Conservation (phyloP, 2,888 invertebrate species). For the Enchytraeus crypticus region DNA sequence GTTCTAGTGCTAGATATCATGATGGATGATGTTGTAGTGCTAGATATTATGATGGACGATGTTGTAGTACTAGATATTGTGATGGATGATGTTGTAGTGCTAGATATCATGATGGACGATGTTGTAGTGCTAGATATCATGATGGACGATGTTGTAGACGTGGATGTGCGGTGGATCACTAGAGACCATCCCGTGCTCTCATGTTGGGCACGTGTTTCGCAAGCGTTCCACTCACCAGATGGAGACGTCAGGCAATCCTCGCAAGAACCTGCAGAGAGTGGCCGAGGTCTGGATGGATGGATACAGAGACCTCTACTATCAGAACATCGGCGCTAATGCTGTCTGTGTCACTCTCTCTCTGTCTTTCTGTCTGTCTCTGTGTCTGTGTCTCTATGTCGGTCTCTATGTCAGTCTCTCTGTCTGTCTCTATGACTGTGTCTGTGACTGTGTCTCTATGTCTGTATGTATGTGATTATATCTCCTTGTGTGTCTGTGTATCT, state of each 20-base stretch:
- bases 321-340: conserved; percentile 50
- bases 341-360: not conserved
- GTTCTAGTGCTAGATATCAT: no score
- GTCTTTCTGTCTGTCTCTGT: not conserved
- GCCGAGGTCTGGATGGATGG: conserved; percentile 68
- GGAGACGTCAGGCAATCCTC: conserved; percentile 54
- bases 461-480: no score
- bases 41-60: no score
- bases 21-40: no score
- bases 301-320: conserved; percentile 87
- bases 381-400: not conserved
- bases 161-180: conserved; percentile 99
- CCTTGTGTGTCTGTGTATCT: no score
- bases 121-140: no score
- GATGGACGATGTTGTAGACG: no score
- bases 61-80: no score
- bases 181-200: conserved; percentile 95
- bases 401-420: no score
- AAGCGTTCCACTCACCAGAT: conserved; percentile 79
- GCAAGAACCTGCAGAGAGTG: conserved; percentile 88
- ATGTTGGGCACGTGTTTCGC: conserved; percentile 97
- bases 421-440: not conserved
- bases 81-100: no score
- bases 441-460: no score
- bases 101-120: no score